These are phyloP conservation scores for Carabus problematicus DNA, from an alignment of 2,888 invertebrate genomes.

Conservation along the genomic window DNA sequence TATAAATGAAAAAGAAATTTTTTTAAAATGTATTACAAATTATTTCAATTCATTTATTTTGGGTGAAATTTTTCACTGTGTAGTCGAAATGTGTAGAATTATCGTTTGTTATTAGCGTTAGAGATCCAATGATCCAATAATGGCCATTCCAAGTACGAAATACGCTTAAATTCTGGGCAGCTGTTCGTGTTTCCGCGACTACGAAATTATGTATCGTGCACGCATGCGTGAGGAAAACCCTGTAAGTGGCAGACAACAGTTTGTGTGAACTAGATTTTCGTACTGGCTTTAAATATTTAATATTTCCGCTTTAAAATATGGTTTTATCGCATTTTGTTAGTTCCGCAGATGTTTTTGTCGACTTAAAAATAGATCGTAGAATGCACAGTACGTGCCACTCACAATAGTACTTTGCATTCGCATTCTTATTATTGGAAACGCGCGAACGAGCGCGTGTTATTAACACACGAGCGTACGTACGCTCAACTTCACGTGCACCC, in stretches of 20 bases:
- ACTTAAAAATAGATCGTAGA: slow-evolving; percentile 32
- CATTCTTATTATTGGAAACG: slow-evolving; percentile 33
- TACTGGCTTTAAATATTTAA: slow-evolving; percentile 16
- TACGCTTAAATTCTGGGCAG: slow-evolving; percentile 25
- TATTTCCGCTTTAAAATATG: slow-evolving; percentile 40
- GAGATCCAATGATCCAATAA: slow-evolving; percentile 33
- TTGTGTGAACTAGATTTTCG: too few species aligned
- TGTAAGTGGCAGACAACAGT: too few species aligned
- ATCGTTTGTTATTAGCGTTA: slow-evolving; percentile 17
- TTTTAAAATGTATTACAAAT: too few species aligned
- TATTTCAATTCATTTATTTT: too few species aligned
- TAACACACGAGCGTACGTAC: slow-evolving; percentile 17
- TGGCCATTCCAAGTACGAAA: slow-evolving; percentile 20
- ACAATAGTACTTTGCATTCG: slow-evolving; percentile 35
- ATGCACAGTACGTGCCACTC: slow-evolving; percentile 30
- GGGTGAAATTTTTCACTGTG: not conserved
- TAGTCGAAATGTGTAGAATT: not conserved
- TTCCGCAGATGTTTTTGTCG: slow-evolving; percentile 35
- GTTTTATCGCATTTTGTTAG: slow-evolving; percentile 36
- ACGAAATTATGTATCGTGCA: too few species aligned
- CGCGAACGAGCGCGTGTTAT: slow-evolving; percentile 17
- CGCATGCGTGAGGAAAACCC: too few species aligned
- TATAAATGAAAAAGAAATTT: too few species aligned
- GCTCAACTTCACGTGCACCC: slow-evolving; percentile 3
- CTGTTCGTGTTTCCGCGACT: slow-evolving; percentile 32